A percentile compares a stretch with the other conserved stretches of the same genome.
phyloP scores from a whole-genome alignment of 2,113 vertebrate species.

The Pyxicephalus adspersus region DNA sequence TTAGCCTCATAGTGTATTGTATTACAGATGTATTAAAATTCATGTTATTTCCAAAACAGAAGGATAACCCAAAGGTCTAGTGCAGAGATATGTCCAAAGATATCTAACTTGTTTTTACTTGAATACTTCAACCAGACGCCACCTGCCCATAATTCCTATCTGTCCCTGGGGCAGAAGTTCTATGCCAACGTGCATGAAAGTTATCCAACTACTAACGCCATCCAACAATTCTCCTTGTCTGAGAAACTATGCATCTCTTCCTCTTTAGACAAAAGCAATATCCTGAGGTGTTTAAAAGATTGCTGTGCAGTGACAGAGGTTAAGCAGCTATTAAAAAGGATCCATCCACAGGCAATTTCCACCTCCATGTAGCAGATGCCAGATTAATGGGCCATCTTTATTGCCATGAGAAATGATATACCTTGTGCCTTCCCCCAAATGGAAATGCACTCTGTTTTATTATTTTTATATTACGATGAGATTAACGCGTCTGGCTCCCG shows the following conservation, averaged over 20 bases:
- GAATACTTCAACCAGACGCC: conserved; percentile 31
- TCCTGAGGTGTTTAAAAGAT: conserved; percentile 44
- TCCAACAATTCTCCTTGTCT: conserved; percentile 39
- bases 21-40: conserved; percentile 8
- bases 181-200: conserved; percentile 45
- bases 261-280: conserved; percentile 49
- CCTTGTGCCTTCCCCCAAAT: not conserved
- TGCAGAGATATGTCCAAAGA: not conserved
- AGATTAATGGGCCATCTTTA: conserved; percentile 12
- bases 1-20: not conserved
- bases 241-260: conserved; percentile 46
- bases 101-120: conserved; percentile 38
- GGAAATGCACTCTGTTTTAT: not conserved
- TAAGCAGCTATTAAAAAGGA: conserved; percentile 47
- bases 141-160: conserved; percentile 23
- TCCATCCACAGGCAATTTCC: conserved; percentile 4
- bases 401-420: not conserved
- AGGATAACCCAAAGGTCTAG: conserved; percentile 22
- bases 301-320: conserved; percentile 49
- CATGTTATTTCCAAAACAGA: conserved; percentile 25
- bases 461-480: not conserved
- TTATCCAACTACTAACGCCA: conserved; percentile 23
- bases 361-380: not conserved
- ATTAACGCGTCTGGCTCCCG: not conserved
- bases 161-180: not conserved